Conservation (phyloP, 35 echinoderm and acorn worm genomes). For the Antedon bifida region DNA sequence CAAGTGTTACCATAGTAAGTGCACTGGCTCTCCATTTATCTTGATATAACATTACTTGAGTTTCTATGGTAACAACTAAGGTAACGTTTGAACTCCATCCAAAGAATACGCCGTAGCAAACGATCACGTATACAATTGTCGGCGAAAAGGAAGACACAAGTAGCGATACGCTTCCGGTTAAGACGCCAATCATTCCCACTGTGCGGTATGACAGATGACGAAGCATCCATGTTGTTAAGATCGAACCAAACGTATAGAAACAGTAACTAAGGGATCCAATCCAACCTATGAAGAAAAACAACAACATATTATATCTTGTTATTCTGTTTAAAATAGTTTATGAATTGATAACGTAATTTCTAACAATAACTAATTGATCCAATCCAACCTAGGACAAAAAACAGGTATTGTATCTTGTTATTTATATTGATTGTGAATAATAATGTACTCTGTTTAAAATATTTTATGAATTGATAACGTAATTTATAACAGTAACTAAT, state of each 20-base stretch:
- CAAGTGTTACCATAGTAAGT: background rate
- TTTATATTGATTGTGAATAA: no score
- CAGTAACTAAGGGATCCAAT: background rate
- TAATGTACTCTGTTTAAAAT: no score
- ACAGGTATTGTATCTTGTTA: no score
- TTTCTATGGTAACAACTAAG: background rate
- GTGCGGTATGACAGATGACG: background rate
- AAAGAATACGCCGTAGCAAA: background rate
- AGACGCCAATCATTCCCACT: background rate
- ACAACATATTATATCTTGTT: background rate
- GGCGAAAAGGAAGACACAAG: background rate
- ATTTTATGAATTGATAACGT: no score
- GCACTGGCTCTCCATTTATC: background rate
- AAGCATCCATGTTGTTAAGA: background rate
- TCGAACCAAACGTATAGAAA: background rate
- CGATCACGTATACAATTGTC: background rate
- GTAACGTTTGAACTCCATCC: background rate
- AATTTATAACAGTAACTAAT: no score
- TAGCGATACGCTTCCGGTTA: background rate
- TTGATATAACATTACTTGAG: background rate
- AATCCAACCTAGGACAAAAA: no score
- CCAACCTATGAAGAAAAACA: background rate
- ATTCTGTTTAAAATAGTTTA: no score
- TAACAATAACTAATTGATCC: no score
- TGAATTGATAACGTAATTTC: no score